These are phyloP conservation scores for Drosophila nigromelanica DNA, from an alignment of 1,140 invertebrate species.

Conservation along the genomic window DNA sequence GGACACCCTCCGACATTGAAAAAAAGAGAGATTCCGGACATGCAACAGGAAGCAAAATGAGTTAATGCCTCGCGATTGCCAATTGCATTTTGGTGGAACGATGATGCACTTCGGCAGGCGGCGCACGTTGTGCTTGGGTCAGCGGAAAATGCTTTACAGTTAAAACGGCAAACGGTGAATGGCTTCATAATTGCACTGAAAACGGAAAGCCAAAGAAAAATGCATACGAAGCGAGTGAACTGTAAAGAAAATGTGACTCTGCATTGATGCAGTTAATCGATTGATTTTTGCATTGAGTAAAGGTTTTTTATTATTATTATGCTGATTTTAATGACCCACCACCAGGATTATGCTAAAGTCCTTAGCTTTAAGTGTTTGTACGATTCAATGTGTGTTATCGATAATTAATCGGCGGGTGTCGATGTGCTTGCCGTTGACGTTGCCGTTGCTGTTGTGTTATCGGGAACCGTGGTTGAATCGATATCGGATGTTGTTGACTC, in stretches of 20 bases:
- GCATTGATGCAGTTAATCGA: conserved; percentile 48
- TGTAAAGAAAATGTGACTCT: conserved; percentile 27
- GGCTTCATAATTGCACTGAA: conserved; percentile 55
- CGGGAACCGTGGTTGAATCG: not conserved
- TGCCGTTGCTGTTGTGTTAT: not conserved
- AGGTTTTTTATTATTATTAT: conserved; percentile 15
- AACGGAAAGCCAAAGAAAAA: conserved; percentile 32
- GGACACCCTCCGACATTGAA: not conserved
- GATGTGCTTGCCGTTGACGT: not conserved
- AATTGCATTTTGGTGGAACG: conserved; percentile 14
- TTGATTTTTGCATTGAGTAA: conserved; percentile 35
- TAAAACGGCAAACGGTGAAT: conserved; percentile 36
- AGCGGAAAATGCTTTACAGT: conserved; percentile 34
- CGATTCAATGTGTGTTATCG: not conserved
- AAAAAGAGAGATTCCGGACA: conserved; percentile 43
- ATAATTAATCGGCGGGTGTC: no score
- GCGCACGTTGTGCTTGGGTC: conserved; percentile 48
- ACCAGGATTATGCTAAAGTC: conserved; percentile 13
- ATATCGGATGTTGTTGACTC: not conserved
- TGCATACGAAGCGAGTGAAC: conserved; percentile 12
- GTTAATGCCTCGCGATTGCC: conserved; percentile 57
- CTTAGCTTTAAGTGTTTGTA: not conserved
- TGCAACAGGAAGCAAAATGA: conserved; percentile 61
- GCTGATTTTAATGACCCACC: conserved; percentile 24
- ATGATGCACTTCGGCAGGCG: conserved; percentile 48